Percentiles rank a stretch among this genome's conserved stretches.
Evolutionary conservation across 2,888 invertebrate genomes (phyloP).

Genomic region (Philereme transversata): DNA sequence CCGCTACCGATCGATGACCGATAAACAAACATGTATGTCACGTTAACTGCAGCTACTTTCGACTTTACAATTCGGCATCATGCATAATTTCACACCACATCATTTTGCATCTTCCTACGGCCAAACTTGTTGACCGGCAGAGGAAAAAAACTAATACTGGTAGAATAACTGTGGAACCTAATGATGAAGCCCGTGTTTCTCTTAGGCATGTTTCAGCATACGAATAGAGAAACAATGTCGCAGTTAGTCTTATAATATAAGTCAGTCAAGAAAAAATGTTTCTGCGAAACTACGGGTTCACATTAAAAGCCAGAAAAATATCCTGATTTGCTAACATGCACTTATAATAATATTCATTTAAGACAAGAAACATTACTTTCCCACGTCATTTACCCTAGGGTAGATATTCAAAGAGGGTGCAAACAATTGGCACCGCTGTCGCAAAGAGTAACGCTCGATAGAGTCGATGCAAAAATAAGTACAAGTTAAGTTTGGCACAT

Average conservation of each 20-base stretch:
- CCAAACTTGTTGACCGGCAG: conserved; percentile 7
- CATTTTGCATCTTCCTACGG: conserved; percentile 3
- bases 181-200: no score
- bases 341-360: not conserved
- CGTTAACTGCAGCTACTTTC: conserved; percentile 32
- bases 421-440: conserved; percentile 37
- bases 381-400: not conserved
- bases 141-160: not conserved
- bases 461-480: conserved; percentile 67
- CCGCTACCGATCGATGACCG: conserved; percentile 3
- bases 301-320: conserved; percentile 22
- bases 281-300: conserved; percentile 21
- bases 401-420: conserved; percentile 1
- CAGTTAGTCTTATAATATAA: conserved; percentile 8
- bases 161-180: not conserved
- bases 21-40: conserved; percentile 32
- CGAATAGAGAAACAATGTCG: conserved; percentile 7
- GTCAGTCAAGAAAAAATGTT: conserved; percentile 23
- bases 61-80: conserved; percentile 15
- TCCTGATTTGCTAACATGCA: conserved; percentile 7
- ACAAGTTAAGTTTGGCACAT: conserved; percentile 73
- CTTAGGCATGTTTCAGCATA: no score
- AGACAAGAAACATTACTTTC: not conserved
- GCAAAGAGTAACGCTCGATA: conserved; percentile 45
- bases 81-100: conserved; percentile 2